These are phyloP conservation scores for Mesaphorura yosii DNA, from an alignment of 1,140 invertebrate species.

Conservation along the genomic window DNA sequence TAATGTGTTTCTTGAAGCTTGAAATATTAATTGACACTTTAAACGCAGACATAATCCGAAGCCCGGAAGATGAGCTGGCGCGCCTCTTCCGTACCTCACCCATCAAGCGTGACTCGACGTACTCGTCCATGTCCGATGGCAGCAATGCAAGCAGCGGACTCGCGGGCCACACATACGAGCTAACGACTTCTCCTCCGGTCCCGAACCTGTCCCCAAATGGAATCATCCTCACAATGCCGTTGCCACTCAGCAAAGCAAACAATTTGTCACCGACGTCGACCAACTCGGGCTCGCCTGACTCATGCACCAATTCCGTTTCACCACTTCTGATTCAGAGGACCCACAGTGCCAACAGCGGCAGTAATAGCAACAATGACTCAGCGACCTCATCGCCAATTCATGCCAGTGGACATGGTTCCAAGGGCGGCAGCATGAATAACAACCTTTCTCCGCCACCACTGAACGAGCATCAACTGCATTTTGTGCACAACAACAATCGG, in stretches of 20 bases:
- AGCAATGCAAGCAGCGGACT: conserved; percentile 12
- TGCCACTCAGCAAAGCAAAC: too few species aligned
- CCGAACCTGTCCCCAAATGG: background rate
- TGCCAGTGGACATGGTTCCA: background rate
- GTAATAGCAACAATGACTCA: too few species aligned
- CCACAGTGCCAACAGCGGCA: conserved; percentile 2
- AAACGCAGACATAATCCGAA: conserved; percentile 22
- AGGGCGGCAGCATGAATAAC: background rate
- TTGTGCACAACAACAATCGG: conserved; percentile 21
- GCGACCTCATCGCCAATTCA: background rate
- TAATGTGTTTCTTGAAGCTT: too few species aligned
- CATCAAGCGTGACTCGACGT: conserved; percentile 29
- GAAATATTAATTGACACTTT: background rate
- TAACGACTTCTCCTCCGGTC: conserved; percentile 12
- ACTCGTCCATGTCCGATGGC: conserved; percentile 30
- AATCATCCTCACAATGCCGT: background rate
- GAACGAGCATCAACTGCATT: conserved; percentile 3
- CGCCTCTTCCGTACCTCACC: conserved; percentile 19
- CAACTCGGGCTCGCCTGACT: conserved; percentile 24
- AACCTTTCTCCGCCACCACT: too few species aligned
- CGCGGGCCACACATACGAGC: too few species aligned
- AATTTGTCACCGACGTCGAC: too few species aligned
- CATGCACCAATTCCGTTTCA: conserved; percentile 12
- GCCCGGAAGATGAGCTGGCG: conserved; percentile 28
- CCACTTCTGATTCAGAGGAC: background rate